Evolutionary conservation across 1,140 invertebrate species (phyloP), one percentile per base, ranked within the genome.

Genomic region (Leptoteleia sp.): DNA sequence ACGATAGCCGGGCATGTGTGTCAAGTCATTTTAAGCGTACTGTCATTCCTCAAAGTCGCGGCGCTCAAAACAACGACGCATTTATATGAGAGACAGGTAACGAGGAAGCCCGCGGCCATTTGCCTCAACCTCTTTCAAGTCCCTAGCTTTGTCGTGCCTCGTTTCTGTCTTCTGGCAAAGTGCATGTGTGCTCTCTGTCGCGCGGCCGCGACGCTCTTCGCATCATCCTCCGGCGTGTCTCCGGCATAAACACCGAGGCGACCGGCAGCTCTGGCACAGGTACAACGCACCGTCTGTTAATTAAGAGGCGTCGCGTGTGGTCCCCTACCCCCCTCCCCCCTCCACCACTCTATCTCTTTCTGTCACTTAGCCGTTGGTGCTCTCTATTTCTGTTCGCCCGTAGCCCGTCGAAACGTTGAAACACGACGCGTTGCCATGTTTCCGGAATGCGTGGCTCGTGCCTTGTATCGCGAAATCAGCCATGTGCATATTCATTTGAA

Each of bases 221-320:
- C 31, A 37, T 64, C 62, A 67, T 76, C 64, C 64, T 68, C 35
- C 40, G 17, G 52, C 37, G 16, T 68, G 27, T 35, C 59, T 57
- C 22, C 13, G 50, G 31, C 45, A 52, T 64, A 45, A 42, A 48
- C 62, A 43, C 27, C 47, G 22, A 77, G 52, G 19, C 57, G 15
- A 80, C 43, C 78, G 59, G 45, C 67, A 71, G 64, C 57, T 19
- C 45, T 45, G 80, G 17, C 45, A 61, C 78, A 83, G 81, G 83
- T 84, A 85, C 78, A 78, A 47, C 75, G 54, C 47, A 61, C 61
- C 61, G 81, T 85, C 82, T 84, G 84, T 84, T 86, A 85, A 86
- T 86, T 85, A 85, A 85, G 83, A 86, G 84, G 75, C 83, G 81
- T 82, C 82, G 83, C 83, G 84, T 85, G 84, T 85, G 84, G 85